These are phyloP conservation scores for Psittacula cyanocephala DNA, from an alignment of 2,113 vertebrate species.

Conservation along the genomic window DNA sequence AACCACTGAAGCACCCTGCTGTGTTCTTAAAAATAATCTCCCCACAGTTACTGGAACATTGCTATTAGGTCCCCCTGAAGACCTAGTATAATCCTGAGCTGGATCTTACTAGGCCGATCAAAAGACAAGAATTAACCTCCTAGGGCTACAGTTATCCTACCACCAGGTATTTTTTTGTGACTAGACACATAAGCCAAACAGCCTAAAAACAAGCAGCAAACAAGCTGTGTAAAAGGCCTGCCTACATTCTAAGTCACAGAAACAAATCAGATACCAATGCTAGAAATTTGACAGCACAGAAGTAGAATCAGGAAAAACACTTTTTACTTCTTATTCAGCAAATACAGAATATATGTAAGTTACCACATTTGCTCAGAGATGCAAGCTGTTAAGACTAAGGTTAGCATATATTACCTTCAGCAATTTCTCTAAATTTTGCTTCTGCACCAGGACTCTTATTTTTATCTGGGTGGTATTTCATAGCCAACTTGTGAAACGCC, in stretches of 20 bases:
- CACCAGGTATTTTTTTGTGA: neutral
- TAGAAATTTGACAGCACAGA: neutral
- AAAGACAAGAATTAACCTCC: neutral
- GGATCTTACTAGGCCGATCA: neutral
- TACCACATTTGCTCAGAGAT: neutral
- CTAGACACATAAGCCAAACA: neutral
- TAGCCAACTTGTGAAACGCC: constrained; percentile 93
- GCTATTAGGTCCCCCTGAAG: neutral
- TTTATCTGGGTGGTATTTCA: constrained; percentile 96
- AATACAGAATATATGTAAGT: neutral
- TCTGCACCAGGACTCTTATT: constrained; percentile 94
- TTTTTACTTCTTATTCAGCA: neutral
- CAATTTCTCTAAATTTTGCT: constrained; percentile 93
- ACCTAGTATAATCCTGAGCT: neutral
- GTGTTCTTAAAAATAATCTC: neutral
- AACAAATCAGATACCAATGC: neutral
- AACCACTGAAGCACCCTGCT: neutral
- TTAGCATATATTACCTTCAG: constrained; percentile 82
- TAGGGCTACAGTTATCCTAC: neutral
- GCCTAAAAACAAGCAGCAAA: neutral
- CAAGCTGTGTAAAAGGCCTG: neutral
- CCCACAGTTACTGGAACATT: neutral
- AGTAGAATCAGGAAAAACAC: neutral
- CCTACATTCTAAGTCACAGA: neutral
- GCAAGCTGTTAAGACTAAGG: neutral